phyloP scores from a whole-genome alignment of 2,113 vertebrate genomes.

The Rana temporaria region DNA sequence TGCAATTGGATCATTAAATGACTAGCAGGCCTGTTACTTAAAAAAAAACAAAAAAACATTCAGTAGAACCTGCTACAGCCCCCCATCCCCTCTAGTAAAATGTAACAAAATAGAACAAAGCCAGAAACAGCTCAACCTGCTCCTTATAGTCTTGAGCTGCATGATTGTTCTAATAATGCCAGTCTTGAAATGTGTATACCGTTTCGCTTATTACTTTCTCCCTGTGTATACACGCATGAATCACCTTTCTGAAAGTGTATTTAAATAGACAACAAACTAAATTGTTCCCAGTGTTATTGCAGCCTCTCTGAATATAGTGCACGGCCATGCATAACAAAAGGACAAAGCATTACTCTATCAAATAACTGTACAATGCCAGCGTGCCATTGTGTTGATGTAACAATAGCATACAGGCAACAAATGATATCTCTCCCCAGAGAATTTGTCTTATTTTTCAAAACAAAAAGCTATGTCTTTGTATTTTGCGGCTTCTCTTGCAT shows the following conservation, averaged over 20 bases:
- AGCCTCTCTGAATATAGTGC: conserved; percentile 24
- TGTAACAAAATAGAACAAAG: conserved; percentile 38
- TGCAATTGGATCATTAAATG: conserved; percentile 23
- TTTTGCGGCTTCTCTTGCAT: conserved; percentile 20
- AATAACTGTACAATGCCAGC: conserved; percentile 26
- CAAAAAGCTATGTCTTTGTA: conserved; percentile 15
- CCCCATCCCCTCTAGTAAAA: conserved; percentile 45
- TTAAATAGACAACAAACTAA: conserved; percentile 47
- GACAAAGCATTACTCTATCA: conserved; percentile 25
- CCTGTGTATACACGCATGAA: conserved; percentile 40
- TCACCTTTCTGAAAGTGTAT: conserved; percentile 45
- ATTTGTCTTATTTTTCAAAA: conserved; percentile 42
- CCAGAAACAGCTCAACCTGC: conserved; percentile 47
- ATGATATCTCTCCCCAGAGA: conserved; percentile 32
- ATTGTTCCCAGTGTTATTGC: conserved; percentile 29
- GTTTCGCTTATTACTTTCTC: conserved; percentile 49
- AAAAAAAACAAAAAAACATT: conserved; percentile 38
- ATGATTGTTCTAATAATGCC: conserved; percentile 52
- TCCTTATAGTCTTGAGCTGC: conserved; percentile 41
- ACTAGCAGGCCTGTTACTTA: background rate
- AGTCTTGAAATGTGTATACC: conserved; percentile 38
- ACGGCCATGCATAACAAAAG: conserved; percentile 36
- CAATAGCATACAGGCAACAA: conserved; percentile 17
- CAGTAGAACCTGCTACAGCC: conserved; percentile 28
- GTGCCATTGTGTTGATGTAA: conserved; percentile 27